phyloP scores from a whole-genome alignment of 2,797 vertebrate species.

The Scolopax bukidnonensis region DNA sequence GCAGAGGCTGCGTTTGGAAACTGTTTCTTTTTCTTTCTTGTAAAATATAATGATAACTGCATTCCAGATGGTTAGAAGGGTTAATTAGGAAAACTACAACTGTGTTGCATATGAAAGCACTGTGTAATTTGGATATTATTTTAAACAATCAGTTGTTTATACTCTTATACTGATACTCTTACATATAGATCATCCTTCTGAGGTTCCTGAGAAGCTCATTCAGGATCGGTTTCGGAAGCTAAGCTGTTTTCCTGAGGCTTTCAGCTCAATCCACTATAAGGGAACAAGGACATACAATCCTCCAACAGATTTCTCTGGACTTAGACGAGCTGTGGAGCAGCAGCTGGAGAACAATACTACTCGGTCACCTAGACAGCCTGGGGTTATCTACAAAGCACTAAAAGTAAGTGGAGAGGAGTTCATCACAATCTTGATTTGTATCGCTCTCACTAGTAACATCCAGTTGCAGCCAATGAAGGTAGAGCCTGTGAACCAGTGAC shows the following conservation, averaged over 20 bases:
- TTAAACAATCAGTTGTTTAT: not conserved
- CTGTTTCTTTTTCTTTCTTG: not conserved
- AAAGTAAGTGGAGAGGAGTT: slow-evolving; percentile 81
- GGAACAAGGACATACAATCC: slow-evolving; percentile 93
- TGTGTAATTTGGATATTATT: not conserved
- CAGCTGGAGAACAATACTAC: slow-evolving; percentile 94
- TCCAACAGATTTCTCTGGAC: slow-evolving; percentile 92
- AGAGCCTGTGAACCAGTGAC: not conserved
- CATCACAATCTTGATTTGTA: not conserved
- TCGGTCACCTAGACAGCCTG: slow-evolving; percentile 90
- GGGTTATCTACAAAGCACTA: slow-evolving; percentile 94
- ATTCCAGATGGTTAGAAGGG: not conserved
- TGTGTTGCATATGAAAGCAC: not conserved
- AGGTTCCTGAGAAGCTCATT: slow-evolving; percentile 91
- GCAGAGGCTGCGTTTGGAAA: not conserved
- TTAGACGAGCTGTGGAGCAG: slow-evolving; percentile 88
- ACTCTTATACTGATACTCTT: not conserved
- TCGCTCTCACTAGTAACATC: not conserved
- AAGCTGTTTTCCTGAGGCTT: slow-evolving; percentile 93
- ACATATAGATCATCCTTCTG: slow-evolving; percentile 84
- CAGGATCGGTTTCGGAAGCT: slow-evolving; percentile 92
- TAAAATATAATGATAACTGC: not conserved
- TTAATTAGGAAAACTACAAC: not conserved
- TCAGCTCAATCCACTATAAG: slow-evolving; percentile 94
- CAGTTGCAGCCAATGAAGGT: not conserved